phyloP scores from a whole-genome alignment of 2,797 vertebrate genomes.

The Brotogeris chrysoptera region DNA sequence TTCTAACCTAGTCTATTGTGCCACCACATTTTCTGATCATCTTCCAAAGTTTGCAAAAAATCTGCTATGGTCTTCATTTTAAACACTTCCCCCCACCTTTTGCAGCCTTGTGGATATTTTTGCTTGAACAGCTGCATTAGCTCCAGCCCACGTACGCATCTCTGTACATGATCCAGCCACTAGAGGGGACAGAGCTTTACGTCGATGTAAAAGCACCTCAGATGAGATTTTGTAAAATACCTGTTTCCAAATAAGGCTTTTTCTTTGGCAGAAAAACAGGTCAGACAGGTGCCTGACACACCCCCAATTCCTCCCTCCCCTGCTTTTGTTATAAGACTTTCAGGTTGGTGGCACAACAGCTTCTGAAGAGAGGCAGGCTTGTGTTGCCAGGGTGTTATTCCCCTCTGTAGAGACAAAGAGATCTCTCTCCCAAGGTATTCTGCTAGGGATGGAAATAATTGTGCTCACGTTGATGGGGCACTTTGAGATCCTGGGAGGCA shows the following conservation, averaged over 20 bases:
- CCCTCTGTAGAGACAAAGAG: accelerated
- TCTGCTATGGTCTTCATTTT: not conserved
- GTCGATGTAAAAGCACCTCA: not conserved
- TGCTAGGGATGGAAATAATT: not conserved
- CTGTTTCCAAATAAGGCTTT: not conserved
- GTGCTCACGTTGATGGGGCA: not conserved
- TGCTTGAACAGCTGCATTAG: not conserved
- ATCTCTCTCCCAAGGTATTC: not conserved
- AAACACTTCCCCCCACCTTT: accelerated
- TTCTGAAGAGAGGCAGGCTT: not conserved
- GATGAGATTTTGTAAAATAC: not conserved
- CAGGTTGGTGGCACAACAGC: not conserved
- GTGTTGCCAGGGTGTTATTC: not conserved
- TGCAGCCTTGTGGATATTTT: not conserved
- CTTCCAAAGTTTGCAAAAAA: not conserved
- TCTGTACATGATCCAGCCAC: not conserved
- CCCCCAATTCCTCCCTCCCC: not conserved
- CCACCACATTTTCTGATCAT: not conserved
- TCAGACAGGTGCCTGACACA: not conserved
- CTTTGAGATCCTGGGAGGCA: not conserved
- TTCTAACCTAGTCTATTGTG: not conserved
- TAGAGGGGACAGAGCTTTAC: not conserved
- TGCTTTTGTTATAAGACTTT: not conserved
- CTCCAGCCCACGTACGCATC: accelerated
- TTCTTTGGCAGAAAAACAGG: not conserved